Evolutionary conservation across 2,888 invertebrate species (phyloP), one percentile per base, ranked within the genome.

Genomic region (Diaphora mendica): DNA sequence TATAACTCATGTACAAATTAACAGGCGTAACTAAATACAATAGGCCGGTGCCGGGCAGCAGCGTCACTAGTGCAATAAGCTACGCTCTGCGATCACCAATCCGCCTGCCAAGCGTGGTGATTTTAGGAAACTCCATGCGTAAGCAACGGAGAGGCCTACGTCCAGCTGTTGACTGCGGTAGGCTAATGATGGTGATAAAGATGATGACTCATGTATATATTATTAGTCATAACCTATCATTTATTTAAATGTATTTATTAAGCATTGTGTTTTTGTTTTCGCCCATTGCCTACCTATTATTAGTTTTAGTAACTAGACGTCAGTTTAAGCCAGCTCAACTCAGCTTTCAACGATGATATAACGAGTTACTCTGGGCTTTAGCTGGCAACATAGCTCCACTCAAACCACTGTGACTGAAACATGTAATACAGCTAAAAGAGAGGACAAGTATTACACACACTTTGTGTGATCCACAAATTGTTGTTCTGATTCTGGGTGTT

Each of bases 351-450:
- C 26, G n/a, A 26, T 42, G n/a, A 42, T 35, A 15, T 39, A 35
- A 65, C 65, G n/a, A 15, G 42, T 65, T n/a, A 65, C 42, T 26
- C 17, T 42, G 26, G 42, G 65, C 26, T 66, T 66, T 42, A 66
- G 17, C 4, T 42, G 65, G 42, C 65, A 65, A 65, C 65, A 26
- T n/a, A 65, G 39, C n/a, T n/a, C 15, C n/a, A n/a, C 65, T 42
- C 8, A 42, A 42, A 66, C 9, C 26, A 1, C 17, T 66, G 39
- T 2, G 17, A 66, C 26, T 42, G 17, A 26, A 26, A n/a, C 39
- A n/a, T 13, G n/a, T 39, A 42, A 66, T n/a, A 2, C 8, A 42
- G 17, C 42, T 65, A 15, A 42, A 23, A 66, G 26, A 66, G 17
- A 66, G 15, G 26, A 26, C 26, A 26, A 1, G 0, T 59, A 13